Percentiles rank a stretch among this genome's conserved stretches.
Conservation (phyloP, 30 jellyfish, hydroid and myxozoan genomes). For the Calvadosia cruxmelitensis region DNA sequence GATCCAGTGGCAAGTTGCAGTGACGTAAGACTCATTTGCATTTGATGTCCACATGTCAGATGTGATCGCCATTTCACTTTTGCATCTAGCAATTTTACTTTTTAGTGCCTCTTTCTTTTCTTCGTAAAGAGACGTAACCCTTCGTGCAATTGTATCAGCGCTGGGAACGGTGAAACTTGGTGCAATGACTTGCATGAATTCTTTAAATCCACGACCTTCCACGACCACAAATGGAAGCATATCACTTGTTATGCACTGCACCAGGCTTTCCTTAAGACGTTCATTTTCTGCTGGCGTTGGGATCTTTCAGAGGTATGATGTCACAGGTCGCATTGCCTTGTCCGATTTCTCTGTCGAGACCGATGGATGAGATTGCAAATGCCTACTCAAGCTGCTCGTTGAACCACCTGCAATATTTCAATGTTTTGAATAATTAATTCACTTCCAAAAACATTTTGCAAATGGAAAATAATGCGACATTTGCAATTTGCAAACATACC, state of each 20-base stretch:
- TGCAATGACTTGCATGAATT: slow-evolving; percentile 13
- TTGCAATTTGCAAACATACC: no score
- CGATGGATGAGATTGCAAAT: not conserved
- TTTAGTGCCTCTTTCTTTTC: slow-evolving; percentile 16
- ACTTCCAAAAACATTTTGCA: no score
- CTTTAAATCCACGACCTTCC: slow-evolving; percentile 37
- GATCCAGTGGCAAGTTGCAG: slow-evolving; percentile 37
- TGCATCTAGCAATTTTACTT: slow-evolving; percentile 1
- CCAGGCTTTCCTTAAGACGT: not conserved
- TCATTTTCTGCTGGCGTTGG: not conserved
- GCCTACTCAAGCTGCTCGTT: not conserved
- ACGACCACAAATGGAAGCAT: slow-evolving; percentile 41
- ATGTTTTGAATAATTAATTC: no score
- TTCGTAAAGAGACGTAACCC: slow-evolving; percentile 19
- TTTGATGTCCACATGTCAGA: slow-evolving; percentile 43
- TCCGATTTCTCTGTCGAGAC: not conserved
- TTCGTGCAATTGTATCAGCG: slow-evolving; percentile 24
- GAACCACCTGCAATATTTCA: no score
- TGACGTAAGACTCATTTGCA: slow-evolving; percentile 31
- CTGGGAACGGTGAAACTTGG: slow-evolving; percentile 39
- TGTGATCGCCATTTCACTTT: slow-evolving; percentile 23
- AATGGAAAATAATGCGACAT: no score
- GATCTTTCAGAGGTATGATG: not conserved
- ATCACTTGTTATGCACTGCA: slow-evolving; percentile 1
- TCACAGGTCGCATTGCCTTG: not conserved